Evolutionary conservation across 53 echinoderm and acorn worm genomes (phyloP).

Genomic region (Mesocentrotus franciscanus): DNA sequence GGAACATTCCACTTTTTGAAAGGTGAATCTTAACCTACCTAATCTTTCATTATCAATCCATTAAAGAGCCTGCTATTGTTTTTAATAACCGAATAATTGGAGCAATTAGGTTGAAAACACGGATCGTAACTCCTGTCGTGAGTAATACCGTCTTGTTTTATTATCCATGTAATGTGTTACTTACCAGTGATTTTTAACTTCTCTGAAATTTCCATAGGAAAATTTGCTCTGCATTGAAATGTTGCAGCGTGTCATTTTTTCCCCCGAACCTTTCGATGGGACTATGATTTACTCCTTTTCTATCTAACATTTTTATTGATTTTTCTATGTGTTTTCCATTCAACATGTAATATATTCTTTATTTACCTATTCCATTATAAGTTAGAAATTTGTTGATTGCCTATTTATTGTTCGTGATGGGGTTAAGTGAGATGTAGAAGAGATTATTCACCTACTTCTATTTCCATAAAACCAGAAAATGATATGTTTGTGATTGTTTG

Average conservation of each 20-base stretch:
- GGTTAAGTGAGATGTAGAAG: not conserved
- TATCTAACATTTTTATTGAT: not conserved
- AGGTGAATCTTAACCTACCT: not conserved
- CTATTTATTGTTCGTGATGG: not conserved
- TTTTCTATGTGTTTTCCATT: not conserved
- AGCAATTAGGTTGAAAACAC: constrained; percentile 14
- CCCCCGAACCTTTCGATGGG: too few relatives aligned
- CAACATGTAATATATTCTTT: not conserved
- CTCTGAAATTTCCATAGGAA: not conserved
- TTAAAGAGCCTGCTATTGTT: not conserved
- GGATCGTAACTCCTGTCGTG: not conserved
- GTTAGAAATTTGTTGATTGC: not conserved
- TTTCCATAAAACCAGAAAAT: not conserved
- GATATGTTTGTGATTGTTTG: not conserved
- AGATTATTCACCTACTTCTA: not conserved
- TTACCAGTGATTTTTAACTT: not conserved
- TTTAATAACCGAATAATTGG: not conserved
- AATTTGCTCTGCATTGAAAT: too few relatives aligned
- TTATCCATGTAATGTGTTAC: not conserved
- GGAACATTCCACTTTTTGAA: not conserved
- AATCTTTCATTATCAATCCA: not conserved
- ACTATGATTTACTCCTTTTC: not conserved
- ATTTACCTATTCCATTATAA: not conserved
- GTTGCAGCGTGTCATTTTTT: too few relatives aligned
- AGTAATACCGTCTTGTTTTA: not conserved